These are phyloP conservation scores for Paraescarpia echinospica DNA, from an alignment of 1,140 invertebrate genomes.

Conservation along the genomic window DNA sequence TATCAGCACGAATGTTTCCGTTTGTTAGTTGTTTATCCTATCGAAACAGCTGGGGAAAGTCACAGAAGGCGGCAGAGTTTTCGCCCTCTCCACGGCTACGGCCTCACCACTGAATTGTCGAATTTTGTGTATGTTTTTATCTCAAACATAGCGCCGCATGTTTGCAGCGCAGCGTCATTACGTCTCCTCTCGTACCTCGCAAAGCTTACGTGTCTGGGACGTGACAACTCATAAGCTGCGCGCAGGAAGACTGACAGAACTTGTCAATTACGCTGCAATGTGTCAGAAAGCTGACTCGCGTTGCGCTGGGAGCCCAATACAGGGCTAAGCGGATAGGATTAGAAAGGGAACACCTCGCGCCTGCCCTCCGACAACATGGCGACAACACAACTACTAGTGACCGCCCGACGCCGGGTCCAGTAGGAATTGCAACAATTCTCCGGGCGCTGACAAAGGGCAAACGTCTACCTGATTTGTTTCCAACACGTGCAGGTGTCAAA, in stretches of 20 bases:
- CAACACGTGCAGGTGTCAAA: neutral
- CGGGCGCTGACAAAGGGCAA: neutral
- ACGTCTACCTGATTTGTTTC: neutral
- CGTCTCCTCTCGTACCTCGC: neutral
- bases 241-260: neutral
- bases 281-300: neutral
- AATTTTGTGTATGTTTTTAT: neutral
- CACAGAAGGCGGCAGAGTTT: neutral
- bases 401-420: no score
- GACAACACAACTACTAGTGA: neutral
- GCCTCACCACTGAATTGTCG: neutral
- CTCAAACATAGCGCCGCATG: neutral
- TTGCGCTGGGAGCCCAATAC: neutral
- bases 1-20: no score
- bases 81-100: neutral
- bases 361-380: neutral
- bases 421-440: neutral
- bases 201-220: neutral
- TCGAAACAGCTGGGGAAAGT: no score
- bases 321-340: neutral
- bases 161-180: neutral
- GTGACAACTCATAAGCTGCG: neutral
- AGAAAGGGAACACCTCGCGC: neutral
- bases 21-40: neutral
- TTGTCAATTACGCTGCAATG: neutral